A percentile compares a stretch with the other conserved stretches of the same genome.
phyloP scores from a whole-genome alignment of 2,113 vertebrate species.

The Catharus minimus region DNA sequence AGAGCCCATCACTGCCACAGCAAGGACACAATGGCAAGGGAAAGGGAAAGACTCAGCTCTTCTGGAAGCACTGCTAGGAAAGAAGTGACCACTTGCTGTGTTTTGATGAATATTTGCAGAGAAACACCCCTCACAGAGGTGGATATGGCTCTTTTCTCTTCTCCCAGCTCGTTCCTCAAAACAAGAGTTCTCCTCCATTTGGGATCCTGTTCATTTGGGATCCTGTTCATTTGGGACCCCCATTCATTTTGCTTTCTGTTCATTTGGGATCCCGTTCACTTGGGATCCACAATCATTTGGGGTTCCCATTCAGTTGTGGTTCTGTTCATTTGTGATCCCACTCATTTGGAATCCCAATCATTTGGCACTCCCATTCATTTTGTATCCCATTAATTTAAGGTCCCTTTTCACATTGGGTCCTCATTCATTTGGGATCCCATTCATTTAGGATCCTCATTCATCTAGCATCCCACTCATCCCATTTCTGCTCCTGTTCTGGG shows the following conservation, averaged over 20 bases:
- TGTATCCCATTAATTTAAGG: not conserved
- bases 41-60: not conserved
- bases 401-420: not conserved
- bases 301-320: not conserved
- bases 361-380: not conserved
- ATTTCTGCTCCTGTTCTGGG: not conserved
- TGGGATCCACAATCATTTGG: not conserved
- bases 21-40: not conserved
- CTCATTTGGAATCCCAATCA: not conserved
- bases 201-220: not conserved
- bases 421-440: accelerated
- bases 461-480: not conserved
- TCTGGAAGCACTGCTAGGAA: not conserved
- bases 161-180: accelerated
- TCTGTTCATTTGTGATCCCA: accelerated
- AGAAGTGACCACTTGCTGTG: not conserved
- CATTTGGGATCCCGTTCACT: not conserved
- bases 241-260: not conserved
- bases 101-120: not conserved
- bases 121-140: accelerated
- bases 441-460: not conserved
- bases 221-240: not conserved
- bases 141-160: not conserved
- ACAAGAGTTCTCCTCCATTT: not conserved
- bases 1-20: not conserved